Percentiles rank a stretch among this genome's conserved stretches.
phyloP scores from a whole-genome alignment of 2,797 vertebrate genomes.

The Moxostoma hubbsi region DNA sequence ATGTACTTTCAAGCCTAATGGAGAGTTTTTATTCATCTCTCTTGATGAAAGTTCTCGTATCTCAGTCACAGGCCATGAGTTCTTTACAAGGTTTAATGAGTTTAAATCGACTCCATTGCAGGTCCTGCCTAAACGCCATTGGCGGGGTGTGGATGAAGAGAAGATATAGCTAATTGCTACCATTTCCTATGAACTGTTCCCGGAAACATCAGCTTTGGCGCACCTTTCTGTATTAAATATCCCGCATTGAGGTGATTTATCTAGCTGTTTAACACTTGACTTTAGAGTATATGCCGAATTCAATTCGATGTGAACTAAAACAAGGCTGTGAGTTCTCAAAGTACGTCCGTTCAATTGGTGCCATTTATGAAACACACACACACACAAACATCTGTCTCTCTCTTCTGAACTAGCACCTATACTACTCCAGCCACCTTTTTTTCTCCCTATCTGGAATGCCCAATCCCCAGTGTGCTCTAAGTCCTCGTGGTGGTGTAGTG shows the following conservation, averaged over 20 bases:
- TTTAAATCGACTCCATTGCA: neutral
- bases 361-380: no score
- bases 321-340: neutral
- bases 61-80: neutral
- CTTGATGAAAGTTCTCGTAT: conserved; percentile 1
- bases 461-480: no score
- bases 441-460: no score
- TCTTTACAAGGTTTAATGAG: neutral
- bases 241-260: no score
- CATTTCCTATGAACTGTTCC: neutral
- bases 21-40: conserved; percentile 18
- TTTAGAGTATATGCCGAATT: neutral
- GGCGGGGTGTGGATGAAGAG: neutral
- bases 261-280: no score
- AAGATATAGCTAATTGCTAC: neutral
- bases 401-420: no score
- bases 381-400: no score
- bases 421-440: no score
- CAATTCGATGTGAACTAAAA: no score
- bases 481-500: no score
- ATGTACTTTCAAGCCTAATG: neutral
- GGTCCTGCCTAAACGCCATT: neutral
- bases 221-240: neutral
- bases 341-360: no score
- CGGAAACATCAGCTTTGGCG: neutral